Conservation (phyloP, 1,140 invertebrate species). For the Micrasema longulum region DNA sequence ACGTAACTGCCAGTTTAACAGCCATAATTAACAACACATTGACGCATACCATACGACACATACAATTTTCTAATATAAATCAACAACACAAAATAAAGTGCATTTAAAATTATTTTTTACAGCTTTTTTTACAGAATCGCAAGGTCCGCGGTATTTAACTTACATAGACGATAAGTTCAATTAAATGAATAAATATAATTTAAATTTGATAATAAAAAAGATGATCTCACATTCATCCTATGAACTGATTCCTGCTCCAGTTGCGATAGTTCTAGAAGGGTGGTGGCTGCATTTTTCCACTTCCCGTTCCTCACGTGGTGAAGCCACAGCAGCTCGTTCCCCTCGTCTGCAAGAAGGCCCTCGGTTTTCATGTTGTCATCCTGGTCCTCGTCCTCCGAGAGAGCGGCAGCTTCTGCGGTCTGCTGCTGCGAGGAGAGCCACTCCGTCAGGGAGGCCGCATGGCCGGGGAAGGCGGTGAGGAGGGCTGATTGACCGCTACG, state of each 20-base stretch:
- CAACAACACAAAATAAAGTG: no score
- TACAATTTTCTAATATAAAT: no score
- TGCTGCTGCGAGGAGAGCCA: constrained; percentile 41
- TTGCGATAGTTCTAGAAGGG: constrained; percentile 74
- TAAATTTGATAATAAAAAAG: no score
- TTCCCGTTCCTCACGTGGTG: constrained; percentile 49
- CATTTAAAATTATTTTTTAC: no score
- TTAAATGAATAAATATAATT: no score
- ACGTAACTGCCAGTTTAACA: no score
- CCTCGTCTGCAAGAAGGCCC: constrained; percentile 6
- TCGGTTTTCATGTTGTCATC: background rate
- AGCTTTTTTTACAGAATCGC: no score
- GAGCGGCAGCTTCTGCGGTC: background rate
- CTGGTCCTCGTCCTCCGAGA: background rate
- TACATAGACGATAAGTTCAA: no score
- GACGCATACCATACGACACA: no score
- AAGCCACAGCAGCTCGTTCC: constrained; percentile 50
- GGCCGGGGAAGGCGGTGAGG: constrained; percentile 48
- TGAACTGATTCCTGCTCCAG: constrained; percentile 76
- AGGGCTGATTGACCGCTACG: constrained; percentile 45
- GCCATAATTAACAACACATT: no score
- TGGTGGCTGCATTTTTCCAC: constrained; percentile 69
- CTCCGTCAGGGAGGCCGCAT: constrained; percentile 26
- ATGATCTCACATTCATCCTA: constrained; percentile 76
- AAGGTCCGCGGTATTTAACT: no score